phyloP scores from a whole-genome alignment of 2,888 invertebrate genomes.

The Tortrix viridana region DNA sequence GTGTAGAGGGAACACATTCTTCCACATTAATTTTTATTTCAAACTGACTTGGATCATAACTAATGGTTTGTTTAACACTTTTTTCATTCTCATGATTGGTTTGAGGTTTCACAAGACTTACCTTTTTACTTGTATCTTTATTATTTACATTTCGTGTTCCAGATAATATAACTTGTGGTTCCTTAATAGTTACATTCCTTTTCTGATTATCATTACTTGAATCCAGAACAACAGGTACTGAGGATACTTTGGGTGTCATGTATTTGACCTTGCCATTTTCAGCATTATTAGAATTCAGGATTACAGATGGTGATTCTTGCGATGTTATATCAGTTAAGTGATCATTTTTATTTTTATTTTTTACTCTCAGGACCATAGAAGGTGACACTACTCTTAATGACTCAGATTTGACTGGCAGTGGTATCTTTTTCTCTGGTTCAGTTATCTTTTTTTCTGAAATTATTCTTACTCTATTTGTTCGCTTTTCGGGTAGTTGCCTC shows the following conservation, averaged over 20 bases:
- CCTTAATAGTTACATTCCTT: not conserved
- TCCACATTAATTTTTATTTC: conserved; percentile 5
- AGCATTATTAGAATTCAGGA: conserved; percentile 22
- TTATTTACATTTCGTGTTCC: too few relatives aligned
- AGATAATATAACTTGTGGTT: not conserved
- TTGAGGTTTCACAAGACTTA: not conserved
- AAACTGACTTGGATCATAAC: conserved; percentile 9
- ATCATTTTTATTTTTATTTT: conserved; percentile 44
- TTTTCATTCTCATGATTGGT: conserved; percentile 15
- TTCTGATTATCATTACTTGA: not conserved
- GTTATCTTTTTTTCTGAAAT: conserved; percentile 66
- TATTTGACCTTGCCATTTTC: not conserved
- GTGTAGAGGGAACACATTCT: not conserved
- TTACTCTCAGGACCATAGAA: conserved; percentile 52
- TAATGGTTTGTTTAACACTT: conserved; percentile 10
- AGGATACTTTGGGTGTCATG: too few relatives aligned
- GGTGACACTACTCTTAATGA: conserved; percentile 60
- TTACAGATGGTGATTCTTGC: conserved; percentile 1
- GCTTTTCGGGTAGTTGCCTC: not conserved
- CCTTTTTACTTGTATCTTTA: not conserved
- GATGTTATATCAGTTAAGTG: too few relatives aligned
- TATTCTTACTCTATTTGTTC: conserved; percentile 58
- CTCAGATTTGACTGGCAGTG: conserved; percentile 47
- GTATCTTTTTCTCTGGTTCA: conserved; percentile 45
- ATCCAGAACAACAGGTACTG: not conserved